Evolutionary conservation across 2,888 invertebrate species (phyloP).

Genomic region (Malacosoma neustria): DNA sequence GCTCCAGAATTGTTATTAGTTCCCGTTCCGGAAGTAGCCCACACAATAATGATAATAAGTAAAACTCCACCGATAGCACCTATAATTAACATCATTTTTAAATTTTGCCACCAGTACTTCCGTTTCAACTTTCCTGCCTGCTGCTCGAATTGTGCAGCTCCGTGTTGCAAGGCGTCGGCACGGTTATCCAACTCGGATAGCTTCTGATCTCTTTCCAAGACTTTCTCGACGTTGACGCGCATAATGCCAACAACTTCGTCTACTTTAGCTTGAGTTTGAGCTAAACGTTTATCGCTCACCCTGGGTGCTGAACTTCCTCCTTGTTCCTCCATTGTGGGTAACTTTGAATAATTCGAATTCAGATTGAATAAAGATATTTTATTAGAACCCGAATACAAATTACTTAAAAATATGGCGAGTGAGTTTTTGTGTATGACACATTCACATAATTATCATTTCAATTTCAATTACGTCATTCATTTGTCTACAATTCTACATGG

Average conservation of each 20-base stretch:
- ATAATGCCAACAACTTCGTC: constrained; percentile 92
- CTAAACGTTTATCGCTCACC: constrained; percentile 67
- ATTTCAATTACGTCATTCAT: constrained; percentile 12
- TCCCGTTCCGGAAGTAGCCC: constrained; percentile 46
- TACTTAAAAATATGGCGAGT: constrained; percentile 27
- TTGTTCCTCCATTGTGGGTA: constrained; percentile 58
- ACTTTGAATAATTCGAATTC: neutral
- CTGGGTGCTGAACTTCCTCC: constrained; percentile 62
- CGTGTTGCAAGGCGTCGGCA: constrained; percentile 95
- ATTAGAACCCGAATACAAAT: neutral
- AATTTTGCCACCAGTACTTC: constrained; percentile 98
- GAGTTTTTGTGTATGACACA: constrained; percentile 21
- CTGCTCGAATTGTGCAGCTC: constrained; percentile 96
- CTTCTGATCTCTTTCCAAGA: constrained; percentile 96
- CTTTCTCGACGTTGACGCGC: constrained; percentile 97
- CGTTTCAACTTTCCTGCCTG: constrained; percentile 96
- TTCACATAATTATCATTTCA: constrained; percentile 10
- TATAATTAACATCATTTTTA: constrained; percentile 97
- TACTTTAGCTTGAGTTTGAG: constrained; percentile 70
- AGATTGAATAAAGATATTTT: neutral
- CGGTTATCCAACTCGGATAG: constrained; percentile 95
- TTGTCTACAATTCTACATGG: neutral
- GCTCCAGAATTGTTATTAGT: constrained; percentile 14
- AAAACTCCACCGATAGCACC: constrained; percentile 88
- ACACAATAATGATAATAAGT: constrained; percentile 88